These are phyloP conservation scores for Neosilurus hyrtlii DNA, from an alignment of 2,797 vertebrate genomes.

Conservation along the genomic window DNA sequence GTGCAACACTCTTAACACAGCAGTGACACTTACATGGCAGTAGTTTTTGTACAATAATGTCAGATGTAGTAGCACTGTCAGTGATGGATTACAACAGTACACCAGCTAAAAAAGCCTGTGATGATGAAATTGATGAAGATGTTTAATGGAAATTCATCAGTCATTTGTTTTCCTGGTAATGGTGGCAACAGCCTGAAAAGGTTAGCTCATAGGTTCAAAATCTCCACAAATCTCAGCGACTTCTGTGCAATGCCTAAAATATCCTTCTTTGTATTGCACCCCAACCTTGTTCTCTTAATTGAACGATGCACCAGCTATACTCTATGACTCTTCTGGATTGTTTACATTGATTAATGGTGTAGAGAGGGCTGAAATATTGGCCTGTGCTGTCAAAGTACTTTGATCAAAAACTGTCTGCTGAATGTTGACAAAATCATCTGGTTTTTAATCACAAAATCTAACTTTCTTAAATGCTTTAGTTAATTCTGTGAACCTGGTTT, in stretches of 20 bases:
- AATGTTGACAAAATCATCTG: too few species aligned
- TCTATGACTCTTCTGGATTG: background rate
- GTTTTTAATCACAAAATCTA: background rate
- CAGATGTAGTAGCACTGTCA: slow-evolving; percentile 2
- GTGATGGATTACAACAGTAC: slow-evolving; percentile 9
- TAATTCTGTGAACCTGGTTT: background rate
- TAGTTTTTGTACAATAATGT: background rate
- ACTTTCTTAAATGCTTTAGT: background rate
- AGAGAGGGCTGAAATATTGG: background rate
- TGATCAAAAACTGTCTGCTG: background rate
- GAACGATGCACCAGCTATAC: background rate
- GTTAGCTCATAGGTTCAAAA: background rate
- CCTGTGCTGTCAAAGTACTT: background rate
- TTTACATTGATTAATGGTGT: background rate
- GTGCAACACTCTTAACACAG: background rate
- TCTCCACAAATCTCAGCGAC: background rate
- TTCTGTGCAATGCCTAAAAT: background rate
- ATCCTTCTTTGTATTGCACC: background rate
- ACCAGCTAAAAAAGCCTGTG: background rate
- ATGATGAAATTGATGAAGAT: slow-evolving; percentile 4
- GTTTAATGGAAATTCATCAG: slow-evolving; percentile 10
- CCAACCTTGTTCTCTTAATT: background rate
- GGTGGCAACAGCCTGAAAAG: background rate
- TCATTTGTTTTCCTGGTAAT: background rate
- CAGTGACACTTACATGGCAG: background rate